These are phyloP conservation scores for Panthera leo DNA, from an alignment of 2,113 vertebrate genomes.

Conservation along the genomic window DNA sequence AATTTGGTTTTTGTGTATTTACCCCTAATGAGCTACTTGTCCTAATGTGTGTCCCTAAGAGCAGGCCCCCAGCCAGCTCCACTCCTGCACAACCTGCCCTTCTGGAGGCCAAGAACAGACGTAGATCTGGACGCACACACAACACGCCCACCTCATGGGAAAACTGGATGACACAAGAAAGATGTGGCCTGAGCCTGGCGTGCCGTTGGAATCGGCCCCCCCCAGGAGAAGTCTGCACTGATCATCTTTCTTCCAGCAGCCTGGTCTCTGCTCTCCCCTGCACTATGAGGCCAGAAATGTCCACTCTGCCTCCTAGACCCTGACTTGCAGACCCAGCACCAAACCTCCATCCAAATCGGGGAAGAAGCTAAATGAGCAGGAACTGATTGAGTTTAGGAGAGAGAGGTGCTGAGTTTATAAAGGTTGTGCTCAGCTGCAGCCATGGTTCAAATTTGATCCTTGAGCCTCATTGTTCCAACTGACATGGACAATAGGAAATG, in stretches of 20 bases:
- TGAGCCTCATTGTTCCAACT: not conserved
- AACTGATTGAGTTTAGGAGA: not conserved
- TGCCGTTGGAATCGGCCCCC: not conserved
- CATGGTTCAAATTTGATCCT: not conserved
- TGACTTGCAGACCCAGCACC: not conserved
- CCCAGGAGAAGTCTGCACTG: accelerated
- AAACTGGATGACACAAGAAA: not conserved
- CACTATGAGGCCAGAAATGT: not conserved
- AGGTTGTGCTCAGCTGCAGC: not conserved
- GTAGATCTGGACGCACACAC: not conserved
- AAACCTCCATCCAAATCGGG: not conserved
- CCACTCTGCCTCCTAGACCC: not conserved
- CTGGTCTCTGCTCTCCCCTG: not conserved
- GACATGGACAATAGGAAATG: not conserved
- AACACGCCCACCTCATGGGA: not conserved
- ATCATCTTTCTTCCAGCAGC: not conserved
- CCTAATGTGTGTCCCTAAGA: not conserved
- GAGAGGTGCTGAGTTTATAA: not conserved
- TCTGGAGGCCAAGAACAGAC: not conserved
- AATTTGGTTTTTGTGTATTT: not conserved
- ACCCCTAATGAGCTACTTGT: not conserved
- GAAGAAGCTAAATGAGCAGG: not conserved
- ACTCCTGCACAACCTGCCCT: not conserved
- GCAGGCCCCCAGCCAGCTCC: not conserved
- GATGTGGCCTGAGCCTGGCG: accelerated